phyloP scores from a whole-genome alignment of 2,888 invertebrate genomes.

The Linnaemya vulpina region DNA sequence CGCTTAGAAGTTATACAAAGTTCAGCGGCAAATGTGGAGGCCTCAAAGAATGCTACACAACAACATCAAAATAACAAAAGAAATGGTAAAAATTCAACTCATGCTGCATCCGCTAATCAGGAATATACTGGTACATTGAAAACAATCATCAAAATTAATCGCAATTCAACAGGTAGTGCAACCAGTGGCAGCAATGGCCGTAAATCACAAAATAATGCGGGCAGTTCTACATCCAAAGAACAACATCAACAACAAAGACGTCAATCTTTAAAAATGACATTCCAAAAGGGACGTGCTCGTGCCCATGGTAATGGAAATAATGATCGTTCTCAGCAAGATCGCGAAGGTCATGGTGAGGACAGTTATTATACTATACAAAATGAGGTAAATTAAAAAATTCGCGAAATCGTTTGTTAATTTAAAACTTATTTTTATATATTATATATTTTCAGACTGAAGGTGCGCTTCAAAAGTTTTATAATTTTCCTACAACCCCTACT shows the following conservation, averaged over 20 bases:
- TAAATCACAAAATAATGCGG: constrained; percentile 59
- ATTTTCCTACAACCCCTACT: constrained; percentile 71
- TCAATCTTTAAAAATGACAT: constrained; percentile 90
- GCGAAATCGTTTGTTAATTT: neutral
- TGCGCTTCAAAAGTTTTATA: constrained; percentile 74
- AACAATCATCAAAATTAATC: constrained; percentile 91
- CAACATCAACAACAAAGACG: constrained; percentile 79
- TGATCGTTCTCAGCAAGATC: constrained; percentile 79
- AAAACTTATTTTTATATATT: constrained; percentile 52
- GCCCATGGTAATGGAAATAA: constrained; percentile 81
- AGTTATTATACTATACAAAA: constrained; percentile 89
- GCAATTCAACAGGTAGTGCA: constrained; percentile 77
- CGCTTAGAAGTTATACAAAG: constrained; percentile 81
- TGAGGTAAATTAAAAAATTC: constrained; percentile 84
- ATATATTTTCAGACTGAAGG: constrained; percentile 84
- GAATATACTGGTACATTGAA: constrained; percentile 92
- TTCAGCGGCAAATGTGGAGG: constrained; percentile 74
- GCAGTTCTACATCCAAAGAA: constrained; percentile 60
- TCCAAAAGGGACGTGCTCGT: constrained; percentile 88
- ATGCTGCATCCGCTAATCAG: constrained; percentile 74
- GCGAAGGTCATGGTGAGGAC: constrained; percentile 79
- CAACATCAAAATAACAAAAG: constrained; percentile 75
- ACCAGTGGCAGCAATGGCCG: constrained; percentile 73
- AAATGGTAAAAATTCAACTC: constrained; percentile 73
- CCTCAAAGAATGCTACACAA: constrained; percentile 63